Evolutionary conservation across 2,888 invertebrate species (phyloP), one percentile per base, ranked within the genome.

Genomic region (Pyralis farinalis): DNA sequence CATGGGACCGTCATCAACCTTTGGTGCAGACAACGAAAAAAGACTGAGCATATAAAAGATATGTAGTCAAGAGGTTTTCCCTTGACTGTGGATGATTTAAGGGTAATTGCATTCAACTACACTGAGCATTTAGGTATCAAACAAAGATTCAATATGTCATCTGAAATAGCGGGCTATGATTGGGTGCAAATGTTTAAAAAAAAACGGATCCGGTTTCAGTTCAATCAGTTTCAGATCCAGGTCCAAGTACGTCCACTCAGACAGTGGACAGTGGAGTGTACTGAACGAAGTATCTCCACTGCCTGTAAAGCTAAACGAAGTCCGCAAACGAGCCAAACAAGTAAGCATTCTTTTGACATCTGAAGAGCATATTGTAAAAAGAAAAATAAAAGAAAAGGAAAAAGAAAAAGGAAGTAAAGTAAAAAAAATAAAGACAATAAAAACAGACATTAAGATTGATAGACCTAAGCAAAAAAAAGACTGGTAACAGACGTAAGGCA

Each of bases 101-200:
- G 33, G 29, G 43, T 20, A 39, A 43, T 44, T 7, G 51, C 44
- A 27, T 47, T 33, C 34, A 11, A 48, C n/a, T 45, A 44, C 16
- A 46, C 51, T 12, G 46, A 46, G 38, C 34, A 49, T 11, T 30
- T 52, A 31, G 29, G 40, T 28, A 21, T 52, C 32, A 49, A 51
- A 9, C 45, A 51, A 36, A 21, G 20, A 36, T 51, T 47, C 34
- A 43, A 44, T 34, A 39, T 31, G 11, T 32, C 41, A 22, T 39
- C 32, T 30, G 29, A 48, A 27, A 44, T 12, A n/a, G n/a, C n/a
- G n/a, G n/a, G n/a, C n/a, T n/a, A n/a, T n/a, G n/a, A n/a, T n/a
- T n/a, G n/a, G n/a, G 42, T 39, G n/a, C 16, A 57, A 7, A 71
- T 71, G 12, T 65, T 63, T 9, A 56, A 49, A n/a, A 67, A 72